phyloP scores from a whole-genome alignment of 2,113 vertebrate species.

The Clupea harengus region DNA sequence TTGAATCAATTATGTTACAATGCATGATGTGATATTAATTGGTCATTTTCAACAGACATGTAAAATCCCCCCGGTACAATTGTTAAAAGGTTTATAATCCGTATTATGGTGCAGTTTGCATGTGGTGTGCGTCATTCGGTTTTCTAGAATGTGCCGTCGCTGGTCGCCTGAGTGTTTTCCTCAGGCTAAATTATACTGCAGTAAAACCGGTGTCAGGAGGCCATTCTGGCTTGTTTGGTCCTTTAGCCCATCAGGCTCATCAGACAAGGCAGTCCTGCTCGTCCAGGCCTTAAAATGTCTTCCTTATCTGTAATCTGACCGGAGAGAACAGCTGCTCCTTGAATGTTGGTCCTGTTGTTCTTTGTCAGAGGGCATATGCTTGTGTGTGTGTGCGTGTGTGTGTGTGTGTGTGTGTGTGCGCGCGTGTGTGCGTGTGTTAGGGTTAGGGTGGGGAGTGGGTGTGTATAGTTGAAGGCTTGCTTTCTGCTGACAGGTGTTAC shows the following conservation, averaged over 20 bases:
- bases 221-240: constrained; percentile 1
- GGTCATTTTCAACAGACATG: not conserved
- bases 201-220: constrained; percentile 8
- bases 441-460: not conserved
- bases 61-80: not conserved
- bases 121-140: not conserved
- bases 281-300: constrained; percentile 32
- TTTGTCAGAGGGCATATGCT: constrained; percentile 36
- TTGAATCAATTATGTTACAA: not conserved
- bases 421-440: not conserved
- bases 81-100: not conserved
- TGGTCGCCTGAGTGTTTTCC: constrained; percentile 6
- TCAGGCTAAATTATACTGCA: constrained; percentile 13
- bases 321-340: constrained; percentile 43
- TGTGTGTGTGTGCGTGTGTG: constrained; percentile 23
- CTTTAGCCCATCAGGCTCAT: not conserved
- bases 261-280: constrained; percentile 25
- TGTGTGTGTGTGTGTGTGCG: not conserved
- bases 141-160: not conserved
- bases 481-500: constrained; percentile 37
- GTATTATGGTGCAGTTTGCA: not conserved
- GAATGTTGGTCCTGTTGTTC: constrained; percentile 44
- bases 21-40: too few species aligned
- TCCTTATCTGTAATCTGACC: constrained; percentile 49
- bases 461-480: constrained; percentile 24